These are phyloP conservation scores for Plectus sambesii DNA, from an alignment of 1,140 invertebrate genomes.

Conservation along the genomic window DNA sequence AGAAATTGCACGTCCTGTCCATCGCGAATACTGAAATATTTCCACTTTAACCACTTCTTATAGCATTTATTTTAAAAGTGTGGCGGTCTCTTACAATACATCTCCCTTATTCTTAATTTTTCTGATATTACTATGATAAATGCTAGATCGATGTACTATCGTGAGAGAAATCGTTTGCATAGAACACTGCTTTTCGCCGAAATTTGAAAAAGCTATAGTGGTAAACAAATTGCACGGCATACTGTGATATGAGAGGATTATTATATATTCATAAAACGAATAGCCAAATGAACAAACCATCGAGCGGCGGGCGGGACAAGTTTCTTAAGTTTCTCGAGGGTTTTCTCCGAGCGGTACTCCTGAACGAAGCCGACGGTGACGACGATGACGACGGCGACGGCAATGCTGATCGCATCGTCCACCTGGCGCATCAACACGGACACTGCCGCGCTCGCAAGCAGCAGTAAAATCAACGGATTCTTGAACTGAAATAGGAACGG, in stretches of 20 bases:
- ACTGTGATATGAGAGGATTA: too few species aligned
- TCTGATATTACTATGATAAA: too few species aligned
- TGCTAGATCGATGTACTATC: too few species aligned
- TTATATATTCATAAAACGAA: conserved; percentile 11
- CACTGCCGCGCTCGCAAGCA: conserved; percentile 86
- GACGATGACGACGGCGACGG: conserved; percentile 84
- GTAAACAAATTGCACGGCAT: too few species aligned
- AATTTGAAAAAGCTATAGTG: too few species aligned
- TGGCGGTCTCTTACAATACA: too few species aligned
- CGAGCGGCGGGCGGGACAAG: conserved; percentile 65
- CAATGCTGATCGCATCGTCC: conserved; percentile 96
- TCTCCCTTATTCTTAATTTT: too few species aligned
- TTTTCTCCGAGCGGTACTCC: conserved; percentile 98
- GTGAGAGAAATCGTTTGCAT: too few species aligned
- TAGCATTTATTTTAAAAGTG: too few species aligned
- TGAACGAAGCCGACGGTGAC: conserved; percentile 94
- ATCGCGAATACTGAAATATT: conserved; percentile 59
- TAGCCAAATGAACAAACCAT: conserved; percentile 39
- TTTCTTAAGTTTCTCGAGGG: conserved; percentile 94
- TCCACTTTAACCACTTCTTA: conserved; percentile 3
- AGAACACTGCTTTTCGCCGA: too few species aligned
- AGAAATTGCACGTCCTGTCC: conserved; percentile 76
- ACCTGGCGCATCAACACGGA: conserved; percentile 91
- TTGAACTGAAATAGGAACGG: conserved; percentile 62
- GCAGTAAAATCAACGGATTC: conserved; percentile 86